Evolutionary conservation across 2,113 vertebrate species (phyloP).

Genomic region (Synchiropus splendidus): DNA sequence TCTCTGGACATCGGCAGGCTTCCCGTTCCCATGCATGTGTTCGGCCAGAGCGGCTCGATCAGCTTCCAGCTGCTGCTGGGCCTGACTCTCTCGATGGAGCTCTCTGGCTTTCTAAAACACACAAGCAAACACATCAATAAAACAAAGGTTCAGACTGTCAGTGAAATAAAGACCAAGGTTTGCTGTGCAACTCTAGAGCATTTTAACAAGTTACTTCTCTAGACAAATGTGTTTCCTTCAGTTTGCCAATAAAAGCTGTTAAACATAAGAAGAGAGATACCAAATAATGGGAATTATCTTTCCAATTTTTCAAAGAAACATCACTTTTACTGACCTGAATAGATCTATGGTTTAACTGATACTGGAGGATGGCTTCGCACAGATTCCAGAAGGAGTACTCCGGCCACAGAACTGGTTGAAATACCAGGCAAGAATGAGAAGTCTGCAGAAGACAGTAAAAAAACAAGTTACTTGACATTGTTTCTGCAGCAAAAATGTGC

Average conservation of each 20-base stretch:
- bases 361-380: slow-evolving; percentile 90
- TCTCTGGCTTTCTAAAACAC: slow-evolving; percentile 82
- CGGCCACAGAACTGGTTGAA: slow-evolving; percentile 92
- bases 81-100: slow-evolving; percentile 75
- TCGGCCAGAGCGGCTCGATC: slow-evolving; percentile 76
- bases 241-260: too few species aligned
- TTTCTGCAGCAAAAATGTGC: too few species aligned
- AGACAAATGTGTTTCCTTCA: too few species aligned
- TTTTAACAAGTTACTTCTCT: slow-evolving; percentile 47
- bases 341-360: slow-evolving; percentile 80
- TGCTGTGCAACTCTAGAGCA: slow-evolving; percentile 77
- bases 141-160: neutral
- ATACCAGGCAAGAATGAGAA: slow-evolving; percentile 91
- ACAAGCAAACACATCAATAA: neutral
- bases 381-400: slow-evolving; percentile 98
- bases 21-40: slow-evolving; percentile 72
- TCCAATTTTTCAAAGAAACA: too few species aligned
- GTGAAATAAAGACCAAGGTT: neutral
- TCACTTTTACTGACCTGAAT: slow-evolving; percentile 74
- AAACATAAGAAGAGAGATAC: too few species aligned
- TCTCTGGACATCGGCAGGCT: slow-evolving; percentile 60
- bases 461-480: slow-evolving; percentile 1
- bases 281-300: too few species aligned
- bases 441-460: slow-evolving; percentile 66
- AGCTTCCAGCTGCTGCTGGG: slow-evolving; percentile 75